Evolutionary conservation across 2,888 invertebrate genomes (phyloP).

Genomic region (Lithophane leautieri): DNA sequence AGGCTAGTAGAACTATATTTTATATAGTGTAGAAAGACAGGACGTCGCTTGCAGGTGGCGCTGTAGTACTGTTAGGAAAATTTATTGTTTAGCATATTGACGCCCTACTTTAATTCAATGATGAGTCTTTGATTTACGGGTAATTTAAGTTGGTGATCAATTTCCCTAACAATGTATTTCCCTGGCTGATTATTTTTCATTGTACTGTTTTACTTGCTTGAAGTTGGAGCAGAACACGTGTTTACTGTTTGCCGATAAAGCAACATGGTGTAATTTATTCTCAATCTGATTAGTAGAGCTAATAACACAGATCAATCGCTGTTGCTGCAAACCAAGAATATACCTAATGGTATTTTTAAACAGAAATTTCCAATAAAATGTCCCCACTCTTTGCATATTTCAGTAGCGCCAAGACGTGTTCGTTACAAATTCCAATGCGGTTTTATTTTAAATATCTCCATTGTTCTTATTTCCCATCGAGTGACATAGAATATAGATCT

Average conservation of each 20-base stretch:
- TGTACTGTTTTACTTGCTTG: no score
- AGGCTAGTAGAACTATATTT: not conserved
- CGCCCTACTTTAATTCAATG: not conserved
- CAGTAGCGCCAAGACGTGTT: conserved; percentile 3
- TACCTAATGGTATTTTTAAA: conserved; percentile 2
- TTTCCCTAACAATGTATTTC: not conserved
- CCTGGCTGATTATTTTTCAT: not conserved
- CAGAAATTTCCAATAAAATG: not conserved
- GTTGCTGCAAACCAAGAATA: not conserved
- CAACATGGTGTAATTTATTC: not conserved
- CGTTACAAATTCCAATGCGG: conserved; percentile 11
- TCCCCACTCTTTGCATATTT: conserved; percentile 5
- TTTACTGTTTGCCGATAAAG: conserved; percentile 2
- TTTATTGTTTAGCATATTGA: not conserved
- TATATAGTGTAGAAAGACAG: no score
- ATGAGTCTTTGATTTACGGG: no score
- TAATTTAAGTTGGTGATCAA: not conserved
- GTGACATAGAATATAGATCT: conserved; percentile 9
- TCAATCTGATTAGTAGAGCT: not conserved
- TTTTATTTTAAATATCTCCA: conserved; percentile 36
- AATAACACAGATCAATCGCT: not conserved
- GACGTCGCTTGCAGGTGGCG: not conserved
- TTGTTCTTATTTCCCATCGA: conserved; percentile 31
- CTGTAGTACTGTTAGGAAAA: not conserved
- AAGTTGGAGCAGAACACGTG: conserved; percentile 5